These are phyloP conservation scores for Pantelozetes paolii DNA, from an alignment of 2,888 invertebrate species.

Conservation along the genomic window DNA sequence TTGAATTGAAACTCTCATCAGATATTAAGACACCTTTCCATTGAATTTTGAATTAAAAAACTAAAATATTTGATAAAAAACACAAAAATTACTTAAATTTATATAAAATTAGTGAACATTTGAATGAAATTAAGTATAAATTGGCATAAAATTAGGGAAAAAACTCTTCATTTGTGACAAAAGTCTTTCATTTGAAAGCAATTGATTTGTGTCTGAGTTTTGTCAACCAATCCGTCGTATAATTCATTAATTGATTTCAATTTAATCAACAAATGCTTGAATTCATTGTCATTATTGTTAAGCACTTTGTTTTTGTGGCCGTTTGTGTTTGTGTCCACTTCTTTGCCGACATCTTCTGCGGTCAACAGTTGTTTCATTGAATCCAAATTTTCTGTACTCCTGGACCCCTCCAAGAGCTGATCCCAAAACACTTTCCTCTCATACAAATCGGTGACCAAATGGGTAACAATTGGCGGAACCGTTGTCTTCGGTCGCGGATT, in stretches of 20 bases:
- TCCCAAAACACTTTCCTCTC: not conserved
- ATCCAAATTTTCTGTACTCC: not conserved
- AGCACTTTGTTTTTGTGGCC: not conserved
- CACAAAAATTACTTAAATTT: too few species aligned
- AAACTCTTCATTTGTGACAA: not conserved
- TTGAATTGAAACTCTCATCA: too few species aligned
- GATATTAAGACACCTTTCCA: too few species aligned
- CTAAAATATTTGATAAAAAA: too few species aligned
- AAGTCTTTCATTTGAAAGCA: not conserved
- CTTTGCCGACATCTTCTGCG: not conserved
- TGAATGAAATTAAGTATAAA: too few species aligned
- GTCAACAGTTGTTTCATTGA: not conserved
- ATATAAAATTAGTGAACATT: too few species aligned
- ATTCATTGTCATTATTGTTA: conserved; percentile 8
- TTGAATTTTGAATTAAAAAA: too few species aligned
- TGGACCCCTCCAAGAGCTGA: not conserved
- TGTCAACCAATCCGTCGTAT: not conserved
- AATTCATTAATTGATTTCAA: not conserved
- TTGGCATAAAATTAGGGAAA: too few species aligned
- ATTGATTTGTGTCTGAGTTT: not conserved
- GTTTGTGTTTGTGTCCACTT: not conserved
- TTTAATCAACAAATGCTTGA: conserved; percentile 2
- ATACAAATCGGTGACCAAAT: not conserved
- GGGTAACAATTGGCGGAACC: not conserved
- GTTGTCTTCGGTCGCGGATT: not conserved